Evolutionary conservation across 2,797 vertebrate genomes (phyloP), one percentile per base, ranked within the genome.

Genomic region (Mycteria americana): DNA sequence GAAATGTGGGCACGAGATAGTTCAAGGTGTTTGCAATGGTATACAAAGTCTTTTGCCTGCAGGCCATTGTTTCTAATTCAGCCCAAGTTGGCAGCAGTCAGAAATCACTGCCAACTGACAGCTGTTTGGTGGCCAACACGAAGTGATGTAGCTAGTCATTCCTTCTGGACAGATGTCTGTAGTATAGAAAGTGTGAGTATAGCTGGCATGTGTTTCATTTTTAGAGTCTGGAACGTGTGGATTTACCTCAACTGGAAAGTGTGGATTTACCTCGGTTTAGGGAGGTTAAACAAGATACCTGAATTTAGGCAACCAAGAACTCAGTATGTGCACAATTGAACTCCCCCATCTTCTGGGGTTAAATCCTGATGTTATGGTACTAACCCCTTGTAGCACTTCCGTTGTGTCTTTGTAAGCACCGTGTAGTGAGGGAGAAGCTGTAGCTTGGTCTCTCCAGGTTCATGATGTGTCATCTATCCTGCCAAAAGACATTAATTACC

Each of bases 31-130:
- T 87, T 85, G 74, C 43, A 53, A 81, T 12, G 28, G 35, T 59
- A 24, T 39, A 46, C 54, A 35, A 41, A 91, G 57, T 73, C 54
- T 84, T 96, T 83, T 95, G 85, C 84, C 93, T 79, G 31, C 65
- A 78, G 89, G 87, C 84, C 53, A 87, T 87, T 31, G 25, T 96
- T 98, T 93, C 63, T 88, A 56, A 95, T 89, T 86, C 92, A 85
- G 57, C 50, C 39, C 53, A 69, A 43, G 56, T 54, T 86, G 79
- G 80, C 78, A 85, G 85, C 59, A 77, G 80, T 88, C 69, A 89
- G 85, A 89, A 88, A 69, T 80, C 2, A 3, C 53, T 79, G 39
- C 85, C 89, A 94, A 37, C 57, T 94, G 88, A 74, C 76, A 85
- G 85, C 67, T 95, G 82, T 53, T 67, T 59, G 48, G 70, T 89